A percentile compares a stretch with the other conserved stretches of the same genome.
These are phyloP conservation scores for Himalopsyche anomala DNA, from an alignment of 2,888 invertebrate genomes.

Conservation along the genomic window DNA sequence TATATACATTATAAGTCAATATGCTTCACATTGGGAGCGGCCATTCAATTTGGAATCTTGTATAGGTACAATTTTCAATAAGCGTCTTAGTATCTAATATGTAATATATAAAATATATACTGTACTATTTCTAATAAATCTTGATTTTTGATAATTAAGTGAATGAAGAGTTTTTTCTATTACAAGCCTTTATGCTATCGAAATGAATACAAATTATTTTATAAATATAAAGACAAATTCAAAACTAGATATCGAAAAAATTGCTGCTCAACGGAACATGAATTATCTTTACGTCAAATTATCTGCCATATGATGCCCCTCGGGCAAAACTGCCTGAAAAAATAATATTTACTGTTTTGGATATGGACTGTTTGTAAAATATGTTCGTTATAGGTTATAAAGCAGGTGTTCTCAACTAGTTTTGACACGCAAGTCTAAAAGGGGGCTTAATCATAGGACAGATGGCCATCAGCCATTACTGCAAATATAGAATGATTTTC, in stretches of 20 bases:
- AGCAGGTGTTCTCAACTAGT: constrained; percentile 26
- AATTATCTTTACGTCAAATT: neutral
- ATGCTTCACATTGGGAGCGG: too few relatives aligned
- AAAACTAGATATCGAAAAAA: neutral
- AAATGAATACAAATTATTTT: too few relatives aligned
- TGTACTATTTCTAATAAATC: too few relatives aligned
- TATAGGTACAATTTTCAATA: too few relatives aligned
- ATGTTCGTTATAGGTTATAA: constrained; percentile 34
- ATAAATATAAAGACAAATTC: too few relatives aligned
- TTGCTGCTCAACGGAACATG: neutral
- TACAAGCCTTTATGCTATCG: too few relatives aligned
- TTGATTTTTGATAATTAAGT: too few relatives aligned
- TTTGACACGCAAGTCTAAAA: constrained; percentile 9
- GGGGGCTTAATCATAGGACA: constrained; percentile 15
- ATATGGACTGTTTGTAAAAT: neutral
- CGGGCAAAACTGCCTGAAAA: neutral
- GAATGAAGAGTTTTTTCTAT: too few relatives aligned
- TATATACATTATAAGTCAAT: too few relatives aligned
- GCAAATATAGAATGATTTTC: neutral
- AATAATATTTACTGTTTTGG: constrained; percentile 19
- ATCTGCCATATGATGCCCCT: neutral
- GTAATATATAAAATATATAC: too few relatives aligned
- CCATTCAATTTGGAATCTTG: too few relatives aligned
- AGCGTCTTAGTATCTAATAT: too few relatives aligned
- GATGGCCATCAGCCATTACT: constrained; percentile 20